Evolutionary conservation across 1,140 invertebrate species (phyloP), one percentile per base, ranked within the genome.

Genomic region (Saxidomus purpurata): DNA sequence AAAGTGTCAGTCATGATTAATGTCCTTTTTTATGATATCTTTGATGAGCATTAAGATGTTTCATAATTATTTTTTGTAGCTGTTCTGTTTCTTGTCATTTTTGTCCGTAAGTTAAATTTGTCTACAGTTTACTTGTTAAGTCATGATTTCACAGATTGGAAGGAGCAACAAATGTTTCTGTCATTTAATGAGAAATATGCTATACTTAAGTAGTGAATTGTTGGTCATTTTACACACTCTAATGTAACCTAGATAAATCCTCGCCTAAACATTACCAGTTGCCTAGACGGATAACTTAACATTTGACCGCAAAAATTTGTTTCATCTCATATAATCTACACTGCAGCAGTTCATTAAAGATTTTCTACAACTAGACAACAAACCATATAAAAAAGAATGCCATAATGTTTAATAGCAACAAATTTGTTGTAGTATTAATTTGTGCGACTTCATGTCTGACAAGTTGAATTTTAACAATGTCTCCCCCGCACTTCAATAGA

Each of bases 401-500:
- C 15, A 8, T 36, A 47, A n/a, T 49, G 40, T 49, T 77, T 77
- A 8, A 15, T 77, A 49, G 74, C 74, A 77, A 77, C 74, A 47
- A 77, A 77, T 77, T 49, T 47, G 40, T 77, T 49, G 40, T 49
- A 52, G 40, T 49, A 77, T 52, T 77, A 77, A 77, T 49, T 19
- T 49, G 40, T 15, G 74, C 74, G 74, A 77, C 74, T 38, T 25
- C n/a, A 13, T 77, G 74, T 77, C 74, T 77, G 74, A 49, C 74
- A 38, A 15, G 25, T 19, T 52, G 40, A 77, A 49, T 77, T 77
- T 77, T 28, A 77, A 77, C 47, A 77, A 49, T 77, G 74, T 77
- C 74, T 77, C 74, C 74, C 74, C 74, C 74, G 74, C 74, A 77
- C 47, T 28, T 71, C 34, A 71, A 40, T 36, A 71, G 67, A 71